These are phyloP conservation scores for Caloenas nicobarica DNA, from an alignment of 2,113 vertebrate genomes.

Conservation along the genomic window DNA sequence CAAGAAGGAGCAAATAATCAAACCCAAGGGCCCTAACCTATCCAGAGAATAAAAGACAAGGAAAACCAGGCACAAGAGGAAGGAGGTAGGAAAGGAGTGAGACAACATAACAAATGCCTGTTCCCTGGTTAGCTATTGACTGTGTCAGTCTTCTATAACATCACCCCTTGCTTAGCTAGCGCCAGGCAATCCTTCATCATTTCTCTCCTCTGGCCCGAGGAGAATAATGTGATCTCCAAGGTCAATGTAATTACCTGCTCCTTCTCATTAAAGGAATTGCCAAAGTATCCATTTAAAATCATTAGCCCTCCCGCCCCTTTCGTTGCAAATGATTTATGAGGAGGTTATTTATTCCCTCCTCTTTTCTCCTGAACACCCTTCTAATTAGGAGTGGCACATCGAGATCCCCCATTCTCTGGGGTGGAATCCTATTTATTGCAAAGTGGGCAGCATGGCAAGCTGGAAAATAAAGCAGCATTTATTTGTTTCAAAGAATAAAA, in stretches of 20 bases:
- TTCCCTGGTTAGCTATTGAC: not conserved
- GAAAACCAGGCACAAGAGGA: not conserved
- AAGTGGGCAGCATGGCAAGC: not conserved
- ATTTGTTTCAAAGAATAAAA: not conserved
- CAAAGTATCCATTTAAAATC: not conserved
- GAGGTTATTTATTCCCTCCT: not conserved
- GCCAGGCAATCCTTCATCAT: not conserved
- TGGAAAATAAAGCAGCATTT: not conserved
- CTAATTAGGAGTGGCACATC: not conserved
- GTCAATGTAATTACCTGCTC: not conserved
- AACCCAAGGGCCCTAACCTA: not conserved
- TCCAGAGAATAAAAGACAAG: not conserved
- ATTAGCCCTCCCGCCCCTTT: not conserved
- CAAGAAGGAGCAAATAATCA: not conserved
- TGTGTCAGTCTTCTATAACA: not conserved
- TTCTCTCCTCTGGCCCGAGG: not conserved
- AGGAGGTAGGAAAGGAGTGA: not conserved
- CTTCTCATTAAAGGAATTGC: constrained; percentile 35
- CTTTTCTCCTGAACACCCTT: not conserved
- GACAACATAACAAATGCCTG: not conserved
- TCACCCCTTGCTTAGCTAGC: not conserved
- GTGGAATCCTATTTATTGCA: not conserved
- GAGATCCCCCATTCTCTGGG: not conserved
- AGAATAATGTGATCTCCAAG: constrained; percentile 14
- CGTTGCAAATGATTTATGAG: constrained; percentile 13